These are phyloP conservation scores for Tinea trinotella DNA, from an alignment of 2,888 invertebrate species.

Conservation along the genomic window DNA sequence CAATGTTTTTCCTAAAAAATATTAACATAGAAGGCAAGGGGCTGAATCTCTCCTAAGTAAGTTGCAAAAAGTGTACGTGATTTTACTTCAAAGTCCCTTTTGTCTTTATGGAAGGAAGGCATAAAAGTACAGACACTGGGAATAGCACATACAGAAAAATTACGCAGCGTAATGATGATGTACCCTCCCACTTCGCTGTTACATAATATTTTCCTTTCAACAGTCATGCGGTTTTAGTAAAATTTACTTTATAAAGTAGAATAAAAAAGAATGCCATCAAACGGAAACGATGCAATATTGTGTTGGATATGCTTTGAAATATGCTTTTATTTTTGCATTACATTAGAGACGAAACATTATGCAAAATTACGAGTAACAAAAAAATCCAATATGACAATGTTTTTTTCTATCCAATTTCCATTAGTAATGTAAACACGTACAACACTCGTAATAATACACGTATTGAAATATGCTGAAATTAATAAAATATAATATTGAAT, in stretches of 20 bases:
- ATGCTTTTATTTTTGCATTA: too few relatives aligned
- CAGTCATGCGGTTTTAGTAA: conserved; percentile 57
- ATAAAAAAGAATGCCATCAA: not conserved
- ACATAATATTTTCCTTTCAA: conserved; percentile 43
- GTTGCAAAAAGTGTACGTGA: conserved; percentile 74
- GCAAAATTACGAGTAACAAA: too few relatives aligned
- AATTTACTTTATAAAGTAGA: conserved; percentile 36
- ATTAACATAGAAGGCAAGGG: conserved; percentile 71
- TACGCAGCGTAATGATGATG: conserved; percentile 70
- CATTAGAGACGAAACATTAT: too few relatives aligned
- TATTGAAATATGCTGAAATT: too few relatives aligned
- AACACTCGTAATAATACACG: too few relatives aligned
- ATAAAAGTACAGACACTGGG: conserved; percentile 66
- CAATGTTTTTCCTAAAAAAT: conserved; percentile 72
- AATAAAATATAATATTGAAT: too few relatives aligned
- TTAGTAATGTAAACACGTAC: too few relatives aligned
- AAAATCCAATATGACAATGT: too few relatives aligned
- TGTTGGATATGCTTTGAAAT: not conserved
- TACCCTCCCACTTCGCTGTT: conserved; percentile 59
- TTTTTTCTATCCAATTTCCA: too few relatives aligned
- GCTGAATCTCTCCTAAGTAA: conserved; percentile 72
- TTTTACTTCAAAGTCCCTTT: conserved; percentile 73
- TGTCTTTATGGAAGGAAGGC: conserved; percentile 69
- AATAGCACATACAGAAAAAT: conserved; percentile 70
- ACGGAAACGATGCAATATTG: conserved; percentile 1